Evolutionary conservation across 2,797 vertebrate genomes (phyloP), one percentile per base, ranked within the genome.

Genomic region (Rhinoraja longicauda): DNA sequence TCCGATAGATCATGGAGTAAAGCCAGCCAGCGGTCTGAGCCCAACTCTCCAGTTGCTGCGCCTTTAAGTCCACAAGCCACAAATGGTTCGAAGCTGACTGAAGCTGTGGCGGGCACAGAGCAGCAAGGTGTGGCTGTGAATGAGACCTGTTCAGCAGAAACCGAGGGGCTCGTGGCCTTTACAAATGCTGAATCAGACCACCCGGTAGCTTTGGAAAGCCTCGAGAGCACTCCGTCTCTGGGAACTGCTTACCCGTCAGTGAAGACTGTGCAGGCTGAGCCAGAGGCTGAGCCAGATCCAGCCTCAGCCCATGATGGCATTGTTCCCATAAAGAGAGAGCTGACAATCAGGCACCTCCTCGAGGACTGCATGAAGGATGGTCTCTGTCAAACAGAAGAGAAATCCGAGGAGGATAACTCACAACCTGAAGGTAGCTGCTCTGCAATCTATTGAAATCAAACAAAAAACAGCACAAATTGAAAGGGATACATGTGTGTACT

Each of bases 371-470:
- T 53, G 64, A 92, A 92, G 70, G 90, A 75, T 45, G 75, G 70
- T n/a, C 90, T 26, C 7, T 75, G 90, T n/a, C 70, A 92, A 72
- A 17, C 90, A 5, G 90, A 92, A 75, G 90, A 92, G 10, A 92
- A 92, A 72, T 92, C 90, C 6, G 90, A 92, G 90, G 84, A 88
- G 67, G 90, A 92, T 57, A n/a, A 45, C 13, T 92, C 90, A 13
- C 90, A 75, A 6, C 70, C 90, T 29, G 90, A 92, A 92, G 90
- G 90, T 75, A 39, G 13, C 12, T 92, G 67, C 12, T 29, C n/a
- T 75, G 73, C 70, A 29, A 45, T 73, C 70, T 45, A 8, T 36
- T 70, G 21, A 29, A 64, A 82, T 82, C 59, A 7, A 24, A 17
- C 15, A 59, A 84, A 84, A 29, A 57, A 4, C 24, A 19, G 10